phyloP scores from a whole-genome alignment of 2,888 invertebrate genomes.

The Syritta pipiens region DNA sequence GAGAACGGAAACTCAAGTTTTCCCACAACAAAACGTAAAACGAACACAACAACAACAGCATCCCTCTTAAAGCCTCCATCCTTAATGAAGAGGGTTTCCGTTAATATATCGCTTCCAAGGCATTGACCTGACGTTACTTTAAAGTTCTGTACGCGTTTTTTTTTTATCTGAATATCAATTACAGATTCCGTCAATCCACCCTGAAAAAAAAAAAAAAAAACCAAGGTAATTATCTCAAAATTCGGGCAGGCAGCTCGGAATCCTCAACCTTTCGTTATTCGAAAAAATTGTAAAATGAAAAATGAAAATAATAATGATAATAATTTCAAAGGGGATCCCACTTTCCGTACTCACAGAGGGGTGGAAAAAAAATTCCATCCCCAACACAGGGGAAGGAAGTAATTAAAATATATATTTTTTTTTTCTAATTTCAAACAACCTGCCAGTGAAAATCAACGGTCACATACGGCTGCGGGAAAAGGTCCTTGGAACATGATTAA shows the following conservation, averaged over 20 bases:
- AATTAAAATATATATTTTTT: constrained; percentile 18
- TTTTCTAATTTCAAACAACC: constrained; percentile 4
- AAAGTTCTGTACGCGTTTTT: too few relatives aligned
- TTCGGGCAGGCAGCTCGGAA: not conserved
- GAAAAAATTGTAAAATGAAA: too few relatives aligned
- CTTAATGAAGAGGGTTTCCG: too few relatives aligned
- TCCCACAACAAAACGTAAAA: too few relatives aligned
- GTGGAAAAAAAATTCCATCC: not conserved
- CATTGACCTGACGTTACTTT: too few relatives aligned
- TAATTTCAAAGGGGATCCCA: constrained; percentile 3
- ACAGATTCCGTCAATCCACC: not conserved
- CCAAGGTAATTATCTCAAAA: not conserved
- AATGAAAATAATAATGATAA: constrained; percentile 1
- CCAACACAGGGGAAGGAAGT: constrained; percentile 3
- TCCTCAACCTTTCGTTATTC: not conserved
- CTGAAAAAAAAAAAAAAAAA: not conserved
- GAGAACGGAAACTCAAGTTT: too few relatives aligned
- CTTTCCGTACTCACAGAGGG: not conserved
- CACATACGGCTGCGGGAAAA: constrained; percentile 17
- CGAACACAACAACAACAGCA: too few relatives aligned
- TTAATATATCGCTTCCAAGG: too few relatives aligned
- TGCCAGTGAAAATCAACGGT: constrained; percentile 7
- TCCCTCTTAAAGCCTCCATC: too few relatives aligned
- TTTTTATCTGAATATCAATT: not conserved
- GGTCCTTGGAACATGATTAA: constrained; percentile 30